Conservation (phyloP, 2,888 invertebrate genomes). For the Melipona beecheii region DNA sequence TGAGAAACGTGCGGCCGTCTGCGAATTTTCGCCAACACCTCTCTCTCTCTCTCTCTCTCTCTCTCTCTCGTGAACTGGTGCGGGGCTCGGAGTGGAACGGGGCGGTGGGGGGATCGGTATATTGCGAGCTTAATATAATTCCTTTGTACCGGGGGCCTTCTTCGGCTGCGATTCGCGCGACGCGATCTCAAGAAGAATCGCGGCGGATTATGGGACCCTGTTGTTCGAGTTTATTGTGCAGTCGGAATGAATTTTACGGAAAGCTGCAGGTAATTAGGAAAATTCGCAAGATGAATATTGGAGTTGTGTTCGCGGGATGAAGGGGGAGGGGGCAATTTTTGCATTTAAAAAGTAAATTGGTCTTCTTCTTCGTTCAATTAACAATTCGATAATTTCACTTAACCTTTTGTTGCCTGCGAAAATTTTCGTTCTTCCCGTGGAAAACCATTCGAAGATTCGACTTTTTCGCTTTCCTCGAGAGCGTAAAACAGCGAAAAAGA, state of each 20-base stretch:
- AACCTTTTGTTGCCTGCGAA: no score
- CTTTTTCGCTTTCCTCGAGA: no score
- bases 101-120: slow-evolving; percentile 41
- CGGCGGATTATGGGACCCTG: slow-evolving; percentile 1
- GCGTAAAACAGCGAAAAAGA: no score
- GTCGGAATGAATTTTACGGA: background rate
- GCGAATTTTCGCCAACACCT: slow-evolving; percentile 53
- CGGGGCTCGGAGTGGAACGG: background rate
- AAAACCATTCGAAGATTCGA: no score
- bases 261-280: background rate
- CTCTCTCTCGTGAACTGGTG: background rate
- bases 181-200: background rate
- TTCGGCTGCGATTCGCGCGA: slow-evolving; percentile 13
- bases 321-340: no score
- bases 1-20: slow-evolving; percentile 56
- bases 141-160: slow-evolving; percentile 57
- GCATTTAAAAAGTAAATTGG: no score
- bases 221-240: background rate
- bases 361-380: no score
- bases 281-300: background rate
- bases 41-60: background rate
- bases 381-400: no score
- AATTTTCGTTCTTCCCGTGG: no score
- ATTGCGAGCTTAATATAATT: slow-evolving; percentile 74
- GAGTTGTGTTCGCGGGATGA: no score